Base-by-base conservation (phyloP, 2,113 vertebrate species). In the Alligator mississippiensis region DNA sequence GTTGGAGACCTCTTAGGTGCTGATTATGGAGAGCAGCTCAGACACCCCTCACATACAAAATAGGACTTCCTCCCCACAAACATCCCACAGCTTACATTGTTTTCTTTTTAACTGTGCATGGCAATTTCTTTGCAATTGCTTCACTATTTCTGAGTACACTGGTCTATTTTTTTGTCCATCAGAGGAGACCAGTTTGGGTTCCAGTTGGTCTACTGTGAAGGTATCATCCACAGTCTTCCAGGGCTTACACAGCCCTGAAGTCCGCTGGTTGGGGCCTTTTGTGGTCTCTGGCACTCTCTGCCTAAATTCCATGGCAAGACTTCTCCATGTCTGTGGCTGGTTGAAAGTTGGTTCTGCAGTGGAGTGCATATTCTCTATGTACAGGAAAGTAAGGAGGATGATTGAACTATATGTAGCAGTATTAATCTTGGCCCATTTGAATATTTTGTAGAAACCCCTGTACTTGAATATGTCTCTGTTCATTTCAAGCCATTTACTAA, bases 401-500 rank as follows among this genome's bases (percentile, higher is more conserved):
- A 18, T 57, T 30, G 72, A 84, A 79, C 47, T 55, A 66, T 38
- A 64, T 82, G 72, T 58, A 61, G n/a, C 24, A 82, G 16, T 19
- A 38, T 18, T 24, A 10, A 55, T 0, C 89, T 60, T 88, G 81
- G 88, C 54, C 92, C 76, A 80, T 78, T 82, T 88, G 88, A 21
- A 82, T 92, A 19, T 61, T 18, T 79, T 9, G 57, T 85, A 64
- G 63, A 88, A 87, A 90, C 72, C 81, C 80, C 89, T 74, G 9
- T 72, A 13, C 25, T 30, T 74, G 34, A 74, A 24, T 13, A 74
- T 21, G 38, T 74, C 70, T 74, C 21, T 81, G 74, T 77, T 60
- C 9, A 1, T 88, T 91, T 91, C 63, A 79, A 93, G 68, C 57
- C 79, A 77, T 38, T 78, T 93, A 63, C 86, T 94, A 58, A 62